Percentiles rank a stretch among this genome's conserved stretches.
phyloP scores from a whole-genome alignment of 2,113 vertebrate species.

The Lanius ludovicianus region DNA sequence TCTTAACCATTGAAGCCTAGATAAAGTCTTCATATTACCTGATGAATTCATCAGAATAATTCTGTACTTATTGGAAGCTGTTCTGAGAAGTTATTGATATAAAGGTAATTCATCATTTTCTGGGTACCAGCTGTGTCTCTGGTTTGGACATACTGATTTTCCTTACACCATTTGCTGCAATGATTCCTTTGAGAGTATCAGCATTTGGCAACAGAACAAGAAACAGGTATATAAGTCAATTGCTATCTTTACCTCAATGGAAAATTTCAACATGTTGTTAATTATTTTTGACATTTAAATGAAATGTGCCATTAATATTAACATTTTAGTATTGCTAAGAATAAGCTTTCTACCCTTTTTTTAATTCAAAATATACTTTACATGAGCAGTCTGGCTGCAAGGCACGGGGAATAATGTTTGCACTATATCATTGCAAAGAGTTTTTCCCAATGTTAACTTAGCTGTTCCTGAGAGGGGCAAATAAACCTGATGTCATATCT shows the following conservation, averaged over 20 bases:
- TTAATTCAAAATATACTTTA: neutral
- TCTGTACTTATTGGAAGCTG: neutral
- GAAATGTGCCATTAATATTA: neutral
- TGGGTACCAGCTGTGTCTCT: neutral
- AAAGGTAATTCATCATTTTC: neutral
- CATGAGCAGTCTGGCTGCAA: neutral
- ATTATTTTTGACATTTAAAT: neutral
- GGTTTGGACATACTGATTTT: neutral
- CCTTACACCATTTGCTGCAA: neutral
- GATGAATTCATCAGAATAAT: neutral
- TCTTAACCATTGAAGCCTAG: neutral
- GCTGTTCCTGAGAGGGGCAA: neutral
- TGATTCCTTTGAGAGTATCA: neutral
- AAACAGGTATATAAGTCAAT: neutral
- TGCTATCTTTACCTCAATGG: neutral
- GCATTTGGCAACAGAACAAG: neutral
- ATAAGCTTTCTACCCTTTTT: neutral
- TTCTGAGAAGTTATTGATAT: neutral
- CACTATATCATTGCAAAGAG: neutral
- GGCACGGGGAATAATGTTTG: neutral
- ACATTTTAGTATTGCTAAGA: neutral
- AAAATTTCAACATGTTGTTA: neutral
- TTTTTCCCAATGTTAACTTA: neutral
- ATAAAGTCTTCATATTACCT: neutral
- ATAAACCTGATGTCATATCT: neutral